phyloP scores from a whole-genome alignment of 2,888 invertebrate species.

The Phalera bucephala region DNA sequence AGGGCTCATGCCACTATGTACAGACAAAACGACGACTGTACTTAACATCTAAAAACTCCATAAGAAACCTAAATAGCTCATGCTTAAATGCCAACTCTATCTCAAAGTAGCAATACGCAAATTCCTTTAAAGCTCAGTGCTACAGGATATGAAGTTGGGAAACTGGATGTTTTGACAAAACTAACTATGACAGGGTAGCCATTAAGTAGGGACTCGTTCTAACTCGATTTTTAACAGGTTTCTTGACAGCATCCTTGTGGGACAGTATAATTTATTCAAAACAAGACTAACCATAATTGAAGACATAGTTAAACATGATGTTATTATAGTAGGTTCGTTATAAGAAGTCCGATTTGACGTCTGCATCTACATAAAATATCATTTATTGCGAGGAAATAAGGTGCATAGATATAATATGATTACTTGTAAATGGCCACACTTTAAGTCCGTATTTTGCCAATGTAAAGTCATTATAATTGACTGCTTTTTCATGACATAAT shows the following conservation, averaged over 20 bases:
- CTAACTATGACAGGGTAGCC: constrained; percentile 43
- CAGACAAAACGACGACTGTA: constrained; percentile 17
- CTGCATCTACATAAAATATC: too few species aligned
- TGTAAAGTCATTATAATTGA: too few species aligned
- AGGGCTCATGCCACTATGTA: constrained; percentile 15
- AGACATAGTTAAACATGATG: too few species aligned
- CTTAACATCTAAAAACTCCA: constrained; percentile 11
- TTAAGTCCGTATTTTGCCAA: too few species aligned
- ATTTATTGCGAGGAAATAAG: too few species aligned
- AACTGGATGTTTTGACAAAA: constrained; percentile 35
- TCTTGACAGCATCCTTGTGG: constrained; percentile 19
- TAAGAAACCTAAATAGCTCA: constrained; percentile 3
- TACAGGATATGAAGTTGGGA: too few species aligned
- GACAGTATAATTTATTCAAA: constrained; percentile 24
- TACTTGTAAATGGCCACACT: too few species aligned
- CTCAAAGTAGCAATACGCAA: neutral
- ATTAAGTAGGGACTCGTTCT: constrained; percentile 43
- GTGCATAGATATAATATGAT: too few species aligned
- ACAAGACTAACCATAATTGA: too few species aligned
- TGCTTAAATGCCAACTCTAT: constrained; percentile 12
- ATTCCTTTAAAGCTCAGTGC: constrained; percentile 2
- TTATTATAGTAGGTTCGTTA: too few species aligned
- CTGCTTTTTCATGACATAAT: too few species aligned
- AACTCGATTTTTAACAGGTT: constrained; percentile 30
- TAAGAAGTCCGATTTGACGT: too few species aligned